Evolutionary conservation across 2,888 invertebrate genomes (phyloP), one percentile per base, ranked within the genome.

Genomic region (Agrotis ipsilon): DNA sequence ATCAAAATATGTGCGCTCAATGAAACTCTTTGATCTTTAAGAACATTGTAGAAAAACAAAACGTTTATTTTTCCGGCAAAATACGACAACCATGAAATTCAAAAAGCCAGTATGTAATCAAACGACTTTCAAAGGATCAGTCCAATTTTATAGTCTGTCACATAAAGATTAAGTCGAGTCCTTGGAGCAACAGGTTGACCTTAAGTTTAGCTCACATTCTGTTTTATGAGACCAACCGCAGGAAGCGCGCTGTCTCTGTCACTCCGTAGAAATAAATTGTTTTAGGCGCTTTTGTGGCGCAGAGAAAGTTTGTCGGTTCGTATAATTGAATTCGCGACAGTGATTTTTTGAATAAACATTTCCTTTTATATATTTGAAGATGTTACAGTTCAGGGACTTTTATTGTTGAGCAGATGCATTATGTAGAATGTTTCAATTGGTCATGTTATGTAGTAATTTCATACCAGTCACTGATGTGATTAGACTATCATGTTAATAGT

Each of bases 171-270:
- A 60, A 68, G 65, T 46, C 0, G 27, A 52, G 64, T 55, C 48
- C n/a, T 55, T 4, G 32, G 16, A 32, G 79, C 81, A 80, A 81
- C 84, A 81, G 81, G 81, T 83, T 9, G 51, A 45, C 62, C 48
- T 24, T 21, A 54, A 63, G 46, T 66, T 60, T 58, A 21, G 48
- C n/a, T 24, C 69, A 32, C 77, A 24, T 32, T n/a, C 4, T 55
- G 43, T 43, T 68, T 78, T 54, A 59, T 55, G 54, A 21, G 14
- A 24, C 51, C 45, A 27, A 27, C 52, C 52, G n/a, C 45, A 14
- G 9, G n/a, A 49, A 51, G 0, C 18, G 3, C 3, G 32, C 13
- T 48, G 62, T 24, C 58, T 43, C 4, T 39, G 1, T 39, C 11
- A 11, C 43, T 14, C 3, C 18, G 9, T 39, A 2, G 2, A 60